Evolutionary conservation across 2,797 vertebrate species (phyloP), one percentile per base, ranked within the genome.

Genomic region (Ptychobarbus kaznakovi): DNA sequence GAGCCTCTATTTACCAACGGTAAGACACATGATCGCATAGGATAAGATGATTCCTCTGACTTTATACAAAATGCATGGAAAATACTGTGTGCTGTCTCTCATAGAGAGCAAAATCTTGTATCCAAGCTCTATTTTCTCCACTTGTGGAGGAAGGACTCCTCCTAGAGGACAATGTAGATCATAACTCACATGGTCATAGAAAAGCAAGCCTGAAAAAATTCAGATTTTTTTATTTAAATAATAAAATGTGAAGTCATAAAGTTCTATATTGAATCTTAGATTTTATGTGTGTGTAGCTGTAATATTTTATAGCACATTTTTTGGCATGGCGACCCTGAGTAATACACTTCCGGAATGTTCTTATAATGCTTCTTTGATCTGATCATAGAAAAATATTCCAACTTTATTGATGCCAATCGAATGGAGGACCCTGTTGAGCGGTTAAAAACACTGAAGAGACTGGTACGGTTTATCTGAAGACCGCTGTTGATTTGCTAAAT

Each of bases 1-100:
- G 98, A 99, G 16, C 98, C 98, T 56, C 95, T 99, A 89, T 99
- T 99, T 91, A 99, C 98, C 85, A 99, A 99, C 12, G 98, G 98
- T 99, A 89, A 94, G 96, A 89, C 87, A 20, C 32, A 7, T 40
- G n/a, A 32, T 20, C 2, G 16, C 63, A 20, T n/a, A 63, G 46
- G 25, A 40, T 61, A 58, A 58, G 18, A 22, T 75, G 2, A 6
- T 42, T 65, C 11, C 25, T 12, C n/a, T 58, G 63, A 1, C 9
- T 68, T 69, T 25, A 40, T 66, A 38, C 7, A 46, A 61, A 68
- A 18, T 32, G 13, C 18, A 11, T 42, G 53, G 20, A 18, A 22
- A 56, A 63, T n/a, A 46, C 16, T 42, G 20, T 6, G 9, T 6
- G 9, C 20, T 42, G 5, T 56, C 15, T 65, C 4, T 61, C 25